A percentile compares a stretch with the other conserved stretches of the same genome.
Conservation (phyloP, 2,888 invertebrate genomes). For the Cephus nigrinus region DNA sequence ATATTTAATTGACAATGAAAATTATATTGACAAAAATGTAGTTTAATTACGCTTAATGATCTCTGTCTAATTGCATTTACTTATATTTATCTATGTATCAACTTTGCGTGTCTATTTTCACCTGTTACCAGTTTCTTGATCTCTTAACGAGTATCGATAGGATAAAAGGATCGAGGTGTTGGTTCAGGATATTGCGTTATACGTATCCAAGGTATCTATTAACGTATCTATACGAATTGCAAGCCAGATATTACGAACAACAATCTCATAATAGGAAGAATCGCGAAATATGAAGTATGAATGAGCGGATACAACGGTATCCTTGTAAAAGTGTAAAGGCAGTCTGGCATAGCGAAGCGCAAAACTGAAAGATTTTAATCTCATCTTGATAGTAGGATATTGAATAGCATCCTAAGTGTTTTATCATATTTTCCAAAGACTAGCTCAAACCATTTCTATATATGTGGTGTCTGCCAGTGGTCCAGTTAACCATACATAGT, state of each 20-base stretch:
- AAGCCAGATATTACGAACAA: not conserved
- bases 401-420: not conserved
- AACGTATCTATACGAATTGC: not conserved
- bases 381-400: not conserved
- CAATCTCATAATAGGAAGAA: not conserved
- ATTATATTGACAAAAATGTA: not conserved
- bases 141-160: not conserved
- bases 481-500: not conserved
- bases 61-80: not conserved
- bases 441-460: not conserved
- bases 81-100: not conserved
- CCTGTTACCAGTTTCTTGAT: not conserved
- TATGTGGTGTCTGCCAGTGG: not conserved
- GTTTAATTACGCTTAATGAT: not conserved
- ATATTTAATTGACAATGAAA: not conserved
- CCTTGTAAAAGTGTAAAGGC: not conserved
- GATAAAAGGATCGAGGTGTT: not conserved
- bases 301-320: slow-evolving; percentile 3
- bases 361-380: not conserved
- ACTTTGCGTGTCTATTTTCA: not conserved
- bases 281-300: not conserved
- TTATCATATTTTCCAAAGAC: not conserved
- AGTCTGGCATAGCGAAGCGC: not conserved
- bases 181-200: not conserved
- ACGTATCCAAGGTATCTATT: not conserved